Evolutionary conservation across 2,888 invertebrate genomes (phyloP).

Genomic region (Dermolepida albohirtum): DNA sequence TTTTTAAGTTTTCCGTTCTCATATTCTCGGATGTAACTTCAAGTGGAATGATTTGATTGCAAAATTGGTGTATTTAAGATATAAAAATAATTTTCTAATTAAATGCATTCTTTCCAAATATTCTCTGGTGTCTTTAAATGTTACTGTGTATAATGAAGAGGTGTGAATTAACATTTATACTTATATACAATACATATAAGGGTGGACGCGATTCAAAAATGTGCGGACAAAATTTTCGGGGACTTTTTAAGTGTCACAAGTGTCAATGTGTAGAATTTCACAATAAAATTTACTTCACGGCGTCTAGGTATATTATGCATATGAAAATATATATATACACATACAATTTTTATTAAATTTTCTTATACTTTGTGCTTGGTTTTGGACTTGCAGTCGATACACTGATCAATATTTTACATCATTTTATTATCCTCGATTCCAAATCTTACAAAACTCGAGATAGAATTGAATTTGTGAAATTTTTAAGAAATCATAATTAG

Average conservation of each 20-base stretch:
- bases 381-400: conserved; percentile 33
- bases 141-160: conserved; percentile 9
- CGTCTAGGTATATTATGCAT: conserved; percentile 31
- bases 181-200: neutral
- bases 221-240: neutral
- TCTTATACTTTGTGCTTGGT: conserved; percentile 30
- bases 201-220: neutral
- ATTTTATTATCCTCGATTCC: too few species aligned
- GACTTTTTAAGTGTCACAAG: conserved; percentile 31
- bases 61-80: conserved; percentile 5
- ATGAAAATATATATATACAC: too few species aligned
- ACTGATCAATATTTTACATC: neutral
- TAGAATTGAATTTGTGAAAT: too few species aligned
- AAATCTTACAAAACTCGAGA: too few species aligned
- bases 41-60: too few species aligned
- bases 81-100: neutral
- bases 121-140: conserved; percentile 1
- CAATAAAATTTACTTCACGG: conserved; percentile 35
- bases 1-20: too few species aligned
- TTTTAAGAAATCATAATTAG: too few species aligned
- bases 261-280: conserved; percentile 37
- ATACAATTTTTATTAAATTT: conserved; percentile 17
- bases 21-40: too few species aligned
- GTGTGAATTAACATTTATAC: neutral
- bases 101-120: neutral